Conservation (phyloP, 2,797 vertebrate genomes). For the Novumbra hubbsi region DNA sequence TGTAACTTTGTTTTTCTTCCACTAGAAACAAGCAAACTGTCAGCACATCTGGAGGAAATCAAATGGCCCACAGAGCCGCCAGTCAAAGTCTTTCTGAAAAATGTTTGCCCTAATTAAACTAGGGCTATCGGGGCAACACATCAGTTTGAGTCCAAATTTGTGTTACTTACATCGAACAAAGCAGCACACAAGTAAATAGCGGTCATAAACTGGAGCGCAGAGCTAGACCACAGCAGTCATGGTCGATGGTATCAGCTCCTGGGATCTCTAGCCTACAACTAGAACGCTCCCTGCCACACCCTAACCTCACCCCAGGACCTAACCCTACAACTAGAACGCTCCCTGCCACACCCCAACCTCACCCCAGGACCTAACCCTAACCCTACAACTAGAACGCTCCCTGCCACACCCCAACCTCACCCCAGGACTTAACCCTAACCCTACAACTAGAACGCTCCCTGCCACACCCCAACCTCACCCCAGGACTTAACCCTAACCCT, state of each 20-base stretch:
- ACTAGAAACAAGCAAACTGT: constrained; percentile 59
- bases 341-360: constrained; percentile 25
- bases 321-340: background rate
- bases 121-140: constrained; percentile 64
- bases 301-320: no score
- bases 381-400: constrained; percentile 22
- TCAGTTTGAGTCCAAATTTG: constrained; percentile 62
- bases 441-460: background rate
- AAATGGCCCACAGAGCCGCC: constrained; percentile 56
- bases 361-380: constrained; percentile 33
- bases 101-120: constrained; percentile 57
- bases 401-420: constrained; percentile 34
- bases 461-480: no score
- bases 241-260: constrained; percentile 52
- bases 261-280: constrained; percentile 45
- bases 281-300: background rate
- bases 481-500: no score
- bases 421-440: no score
- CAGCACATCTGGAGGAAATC: constrained; percentile 75
- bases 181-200: constrained; percentile 65
- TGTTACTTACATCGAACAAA: constrained; percentile 63
- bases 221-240: constrained; percentile 59
- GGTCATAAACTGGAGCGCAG: constrained; percentile 33
- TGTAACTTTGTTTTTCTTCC: constrained; percentile 23
- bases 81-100: constrained; percentile 50